A percentile compares a stretch with the other conserved stretches of the same genome.
Evolutionary conservation across 2,113 vertebrate species (phyloP).

Genomic region (Alethe castanea): DNA sequence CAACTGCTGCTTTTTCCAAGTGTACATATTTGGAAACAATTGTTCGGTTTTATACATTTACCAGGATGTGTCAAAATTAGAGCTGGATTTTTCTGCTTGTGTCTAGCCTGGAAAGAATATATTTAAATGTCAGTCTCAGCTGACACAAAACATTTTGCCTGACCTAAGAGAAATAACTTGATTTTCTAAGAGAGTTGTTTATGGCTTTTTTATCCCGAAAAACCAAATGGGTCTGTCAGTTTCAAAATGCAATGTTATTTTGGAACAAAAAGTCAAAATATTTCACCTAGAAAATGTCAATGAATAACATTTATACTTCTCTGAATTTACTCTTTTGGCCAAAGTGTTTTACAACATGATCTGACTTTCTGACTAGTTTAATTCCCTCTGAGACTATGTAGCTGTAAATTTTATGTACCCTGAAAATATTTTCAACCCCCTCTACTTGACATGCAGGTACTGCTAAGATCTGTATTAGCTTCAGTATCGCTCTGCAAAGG

Average conservation of each 20-base stretch:
- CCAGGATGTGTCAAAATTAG: slow-evolving; percentile 22
- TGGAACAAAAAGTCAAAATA: slow-evolving; percentile 60
- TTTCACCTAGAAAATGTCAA: slow-evolving; percentile 55
- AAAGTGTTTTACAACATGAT: not conserved
- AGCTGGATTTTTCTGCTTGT: not conserved
- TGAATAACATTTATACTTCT: slow-evolving; percentile 49
- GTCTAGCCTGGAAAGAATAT: slow-evolving; percentile 21
- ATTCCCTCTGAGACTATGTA: not conserved
- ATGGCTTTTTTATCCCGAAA: not conserved
- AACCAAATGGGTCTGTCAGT: slow-evolving; percentile 27
- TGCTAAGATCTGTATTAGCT: not conserved
- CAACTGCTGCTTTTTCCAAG: slow-evolving; percentile 2
- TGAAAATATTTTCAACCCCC: not conserved
- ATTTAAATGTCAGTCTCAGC: slow-evolving; percentile 55
- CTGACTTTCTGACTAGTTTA: slow-evolving; percentile 8
- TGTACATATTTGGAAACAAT: not conserved
- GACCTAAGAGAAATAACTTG: slow-evolving; percentile 36
- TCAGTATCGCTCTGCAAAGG: not conserved
- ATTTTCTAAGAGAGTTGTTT: slow-evolving; percentile 46
- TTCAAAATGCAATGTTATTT: slow-evolving; percentile 48
- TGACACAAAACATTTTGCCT: slow-evolving; percentile 30
- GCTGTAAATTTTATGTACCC: not conserved
- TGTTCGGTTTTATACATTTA: slow-evolving; percentile 22
- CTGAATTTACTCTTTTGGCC: slow-evolving; percentile 10
- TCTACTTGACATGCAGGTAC: not conserved